Base-by-base conservation (phyloP, 23 tunicate genomes). In the Aplidium turbinatum region DNA sequence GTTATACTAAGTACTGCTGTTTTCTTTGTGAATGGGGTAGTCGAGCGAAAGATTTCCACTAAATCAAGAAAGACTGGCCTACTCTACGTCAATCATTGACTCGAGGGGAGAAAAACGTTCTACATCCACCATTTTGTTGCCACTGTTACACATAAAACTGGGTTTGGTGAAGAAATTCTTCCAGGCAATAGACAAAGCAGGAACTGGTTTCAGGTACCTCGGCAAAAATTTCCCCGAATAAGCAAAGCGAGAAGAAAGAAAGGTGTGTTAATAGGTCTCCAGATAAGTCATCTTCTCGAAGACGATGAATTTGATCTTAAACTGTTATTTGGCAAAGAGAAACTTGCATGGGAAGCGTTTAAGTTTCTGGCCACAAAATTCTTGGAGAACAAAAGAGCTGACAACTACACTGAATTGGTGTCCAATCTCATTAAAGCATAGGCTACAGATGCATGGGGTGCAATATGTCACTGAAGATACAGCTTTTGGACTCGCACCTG, bases 221-320 rank as follows among this genome's bases (percentile, higher is more conserved):
- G 62, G 29, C 38, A 52, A 24, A 56, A 54, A 19, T 74, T 74
- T 35, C 31, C 79, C 0, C 18, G 67, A 74, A 11, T 55, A 50
- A 54, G 50, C 21, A 30, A 74, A 35, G 79, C 79, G 25, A 34
- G 47, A 70, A 70, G 47, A 70, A 70, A 70, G 67, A 50, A 56
- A 55, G 79, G 79, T 57, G 67, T 74, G 66, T 74, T 74, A 21
- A 51, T 74, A 56, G 68, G 68, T 56, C 79, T 68, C 52, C 67
- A 74, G 79, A 74, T 74, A 35, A 74, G 79, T 50, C 50, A 74
- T 29, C 68, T 56, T 56, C 66, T 74, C 54, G 62, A 35, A 56
- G 79, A 74, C 50, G 52, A 33, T 16, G 67, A 2, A 74, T 74
- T 74, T 51, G 52, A 57, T 35, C 51, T 35, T 55, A 20, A 1